phyloP scores from a whole-genome alignment of 2,113 vertebrate species.

The Hemicordylus capensis region DNA sequence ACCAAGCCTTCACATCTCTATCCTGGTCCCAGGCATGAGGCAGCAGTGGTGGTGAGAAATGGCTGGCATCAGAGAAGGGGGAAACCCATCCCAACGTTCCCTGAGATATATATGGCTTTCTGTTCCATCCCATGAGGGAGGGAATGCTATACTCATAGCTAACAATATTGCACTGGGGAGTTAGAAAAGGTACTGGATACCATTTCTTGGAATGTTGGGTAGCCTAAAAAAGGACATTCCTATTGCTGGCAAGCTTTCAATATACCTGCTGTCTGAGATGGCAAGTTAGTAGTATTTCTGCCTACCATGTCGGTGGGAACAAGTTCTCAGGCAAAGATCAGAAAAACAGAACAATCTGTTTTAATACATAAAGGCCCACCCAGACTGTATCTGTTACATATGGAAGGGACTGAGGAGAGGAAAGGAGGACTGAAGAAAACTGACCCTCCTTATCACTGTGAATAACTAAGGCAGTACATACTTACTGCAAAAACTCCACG shows the following conservation, averaged over 20 bases:
- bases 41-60: too few relatives aligned
- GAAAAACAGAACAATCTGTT: slow-evolving; percentile 1
- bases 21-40: too few relatives aligned
- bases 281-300: neutral
- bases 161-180: neutral
- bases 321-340: neutral
- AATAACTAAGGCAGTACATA: slow-evolving; percentile 29
- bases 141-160: neutral
- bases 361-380: neutral
- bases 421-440: neutral
- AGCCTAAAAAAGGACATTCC: neutral
- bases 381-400: neutral
- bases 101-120: neutral
- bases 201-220: neutral
- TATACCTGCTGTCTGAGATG: neutral
- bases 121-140: neutral
- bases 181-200: neutral
- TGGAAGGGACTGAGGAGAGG: neutral
- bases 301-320: neutral
- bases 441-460: too few relatives aligned
- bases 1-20: too few relatives aligned
- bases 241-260: neutral
- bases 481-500: slow-evolving; percentile 96
- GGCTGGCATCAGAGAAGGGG: too few relatives aligned
- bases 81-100: neutral